Percentiles rank a stretch among this genome's conserved stretches.
These are phyloP conservation scores for Dicroscelio sp. DNA, from an alignment of 2,888 invertebrate genomes.

Conservation along the genomic window DNA sequence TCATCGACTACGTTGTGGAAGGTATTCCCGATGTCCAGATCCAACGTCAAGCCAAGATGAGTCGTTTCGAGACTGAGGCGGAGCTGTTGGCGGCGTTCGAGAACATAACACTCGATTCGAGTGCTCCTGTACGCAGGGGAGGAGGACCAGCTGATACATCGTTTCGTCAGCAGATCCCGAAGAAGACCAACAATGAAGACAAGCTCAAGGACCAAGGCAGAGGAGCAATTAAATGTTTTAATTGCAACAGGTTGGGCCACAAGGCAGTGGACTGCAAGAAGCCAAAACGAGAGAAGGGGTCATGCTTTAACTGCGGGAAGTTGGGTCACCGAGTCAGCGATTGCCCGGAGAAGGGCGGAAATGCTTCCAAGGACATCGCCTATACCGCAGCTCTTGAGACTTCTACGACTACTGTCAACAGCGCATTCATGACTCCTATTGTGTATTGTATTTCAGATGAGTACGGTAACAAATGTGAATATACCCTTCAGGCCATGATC, in stretches of 20 bases:
- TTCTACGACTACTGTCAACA: not conserved
- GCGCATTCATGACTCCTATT: constrained; percentile 11
- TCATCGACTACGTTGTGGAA: constrained; percentile 8
- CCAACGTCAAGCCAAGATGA: constrained; percentile 63
- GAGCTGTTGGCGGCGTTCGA: constrained; percentile 3
- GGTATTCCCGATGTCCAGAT: constrained; percentile 37
- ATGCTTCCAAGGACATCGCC: not conserved
- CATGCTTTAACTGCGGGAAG: constrained; percentile 51
- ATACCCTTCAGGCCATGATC: not conserved
- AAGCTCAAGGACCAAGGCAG: not conserved
- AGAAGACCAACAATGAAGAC: not conserved
- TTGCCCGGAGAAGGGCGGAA: constrained; percentile 14
- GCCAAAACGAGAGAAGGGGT: constrained; percentile 15
- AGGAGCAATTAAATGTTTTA: constrained; percentile 40
- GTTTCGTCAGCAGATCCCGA: not conserved
- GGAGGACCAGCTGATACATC: not conserved
- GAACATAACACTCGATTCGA: constrained; percentile 2
- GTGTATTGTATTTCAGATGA: not conserved
- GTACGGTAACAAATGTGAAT: constrained; percentile 13
- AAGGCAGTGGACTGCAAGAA: constrained; percentile 28
- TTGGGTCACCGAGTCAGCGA: constrained; percentile 33
- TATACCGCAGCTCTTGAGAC: not conserved
- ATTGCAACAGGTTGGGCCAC: constrained; percentile 48
- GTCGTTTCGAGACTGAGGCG: constrained; percentile 30
- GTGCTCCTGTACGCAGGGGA: not conserved